Conservation (phyloP, 1,140 invertebrate species). For the Pantala flavescens region DNA sequence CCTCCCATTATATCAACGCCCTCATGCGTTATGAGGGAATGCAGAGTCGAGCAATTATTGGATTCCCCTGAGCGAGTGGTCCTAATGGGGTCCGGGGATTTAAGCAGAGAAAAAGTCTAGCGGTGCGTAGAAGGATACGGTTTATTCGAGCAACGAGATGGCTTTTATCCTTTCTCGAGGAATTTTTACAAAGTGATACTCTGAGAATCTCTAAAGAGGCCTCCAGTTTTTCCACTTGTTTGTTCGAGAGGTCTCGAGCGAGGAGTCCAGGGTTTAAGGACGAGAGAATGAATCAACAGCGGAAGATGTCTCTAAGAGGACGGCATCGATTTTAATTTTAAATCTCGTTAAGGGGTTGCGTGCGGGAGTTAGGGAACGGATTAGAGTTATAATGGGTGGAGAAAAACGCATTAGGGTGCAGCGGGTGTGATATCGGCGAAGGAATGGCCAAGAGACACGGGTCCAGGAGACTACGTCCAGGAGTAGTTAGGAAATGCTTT, state of each 20-base stretch:
- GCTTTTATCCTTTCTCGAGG: background rate
- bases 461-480: too few species aligned
- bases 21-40: background rate
- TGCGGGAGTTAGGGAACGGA: background rate
- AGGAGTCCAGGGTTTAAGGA: background rate
- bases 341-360: background rate
- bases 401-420: too few species aligned
- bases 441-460: too few species aligned
- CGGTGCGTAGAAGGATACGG: background rate
- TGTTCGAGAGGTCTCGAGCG: background rate
- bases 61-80: background rate
- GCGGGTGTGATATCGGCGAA: too few species aligned
- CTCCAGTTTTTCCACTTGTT: background rate
- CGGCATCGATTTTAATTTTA: slow-evolving; percentile 2
- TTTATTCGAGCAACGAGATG: background rate
- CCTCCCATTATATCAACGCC: background rate
- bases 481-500: too few species aligned
- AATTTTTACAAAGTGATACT: background rate
- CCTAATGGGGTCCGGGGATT: background rate
- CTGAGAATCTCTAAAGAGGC: background rate
- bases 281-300: background rate
- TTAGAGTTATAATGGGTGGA: too few species aligned
- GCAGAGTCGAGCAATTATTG: background rate
- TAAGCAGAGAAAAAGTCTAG: background rate
- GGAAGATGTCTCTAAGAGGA: background rate